Evolutionary conservation across 1,140 invertebrate genomes (phyloP).

Genomic region (Bombus cullumanus): DNA sequence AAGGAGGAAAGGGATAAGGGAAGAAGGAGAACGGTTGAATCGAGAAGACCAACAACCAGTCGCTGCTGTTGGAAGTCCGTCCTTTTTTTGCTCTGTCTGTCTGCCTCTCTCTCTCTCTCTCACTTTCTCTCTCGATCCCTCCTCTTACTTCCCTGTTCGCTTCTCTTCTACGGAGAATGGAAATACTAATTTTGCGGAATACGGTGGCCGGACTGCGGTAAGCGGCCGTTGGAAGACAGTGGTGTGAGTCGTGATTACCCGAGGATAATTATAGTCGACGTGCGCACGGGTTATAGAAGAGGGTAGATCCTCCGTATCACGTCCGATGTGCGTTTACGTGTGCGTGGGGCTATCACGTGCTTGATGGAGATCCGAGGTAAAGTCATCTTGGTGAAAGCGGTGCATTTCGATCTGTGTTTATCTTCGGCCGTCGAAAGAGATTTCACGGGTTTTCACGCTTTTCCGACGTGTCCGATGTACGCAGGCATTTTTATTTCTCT

Average conservation of each 20-base stretch:
- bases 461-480: not conserved
- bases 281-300: constrained; percentile 76
- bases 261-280: constrained; percentile 82
- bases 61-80: constrained; percentile 59
- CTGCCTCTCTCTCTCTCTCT: not conserved
- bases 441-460: not conserved
- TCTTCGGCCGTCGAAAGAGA: not conserved
- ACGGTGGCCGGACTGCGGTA: constrained; percentile 82
- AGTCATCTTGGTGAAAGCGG: constrained; percentile 50
- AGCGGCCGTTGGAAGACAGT: constrained; percentile 76
- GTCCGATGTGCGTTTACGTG: constrained; percentile 61
- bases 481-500: not conserved
- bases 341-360: constrained; percentile 67
- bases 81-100: constrained; percentile 35
- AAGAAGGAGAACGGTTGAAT: constrained; percentile 40
- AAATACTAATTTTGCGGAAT: constrained; percentile 84
- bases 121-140: not conserved
- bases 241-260: constrained; percentile 81
- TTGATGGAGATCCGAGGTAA: constrained; percentile 56
- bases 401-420: constrained; percentile 16
- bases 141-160: constrained; percentile 41
- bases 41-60: constrained; percentile 54
- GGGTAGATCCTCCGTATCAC: constrained; percentile 58
- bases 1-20: constrained; percentile 54
- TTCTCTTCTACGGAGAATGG: constrained; percentile 78